phyloP scores from a whole-genome alignment of 2,113 vertebrate species.

The Hippocampus zosterae region DNA sequence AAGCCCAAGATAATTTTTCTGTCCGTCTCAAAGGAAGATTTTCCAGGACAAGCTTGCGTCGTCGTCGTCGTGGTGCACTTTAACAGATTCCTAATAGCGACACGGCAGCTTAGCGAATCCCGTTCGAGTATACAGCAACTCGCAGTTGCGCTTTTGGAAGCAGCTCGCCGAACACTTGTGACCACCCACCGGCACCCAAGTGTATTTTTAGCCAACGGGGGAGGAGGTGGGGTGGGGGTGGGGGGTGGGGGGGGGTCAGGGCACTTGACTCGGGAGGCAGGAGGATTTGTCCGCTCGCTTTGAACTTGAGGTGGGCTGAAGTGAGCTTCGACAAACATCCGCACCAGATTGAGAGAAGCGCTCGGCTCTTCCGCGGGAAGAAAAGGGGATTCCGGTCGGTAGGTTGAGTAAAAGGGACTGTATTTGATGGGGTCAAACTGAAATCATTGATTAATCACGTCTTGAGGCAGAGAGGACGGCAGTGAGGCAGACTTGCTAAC shows the following conservation, averaged over 20 bases:
- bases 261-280: constrained; percentile 1
- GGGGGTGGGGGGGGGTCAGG: not conserved
- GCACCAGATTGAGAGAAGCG: constrained; percentile 4
- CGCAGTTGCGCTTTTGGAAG: not conserved
- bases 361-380: not conserved
- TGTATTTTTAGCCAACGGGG: constrained; percentile 17
- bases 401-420: too few relatives aligned
- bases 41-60: not conserved
- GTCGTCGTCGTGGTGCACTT: not conserved
- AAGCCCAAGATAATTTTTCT: not conserved
- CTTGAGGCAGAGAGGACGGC: not conserved
- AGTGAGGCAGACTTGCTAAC: not conserved
- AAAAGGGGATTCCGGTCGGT: not conserved
- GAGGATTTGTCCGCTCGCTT: constrained; percentile 9
- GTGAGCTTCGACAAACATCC: constrained; percentile 9
- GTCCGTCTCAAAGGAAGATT: not conserved
- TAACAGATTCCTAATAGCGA: not conserved
- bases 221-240: too few relatives aligned
- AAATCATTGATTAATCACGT: too few relatives aligned
- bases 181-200: not conserved
- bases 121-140: not conserved
- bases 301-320: constrained; percentile 13
- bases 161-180: not conserved
- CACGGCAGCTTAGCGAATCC: not conserved
- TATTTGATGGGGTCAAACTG: too few relatives aligned